Evolutionary conservation across 2,888 invertebrate species (phyloP), one percentile per base, ranked within the genome.

Genomic region (Linyphia triangularis): DNA sequence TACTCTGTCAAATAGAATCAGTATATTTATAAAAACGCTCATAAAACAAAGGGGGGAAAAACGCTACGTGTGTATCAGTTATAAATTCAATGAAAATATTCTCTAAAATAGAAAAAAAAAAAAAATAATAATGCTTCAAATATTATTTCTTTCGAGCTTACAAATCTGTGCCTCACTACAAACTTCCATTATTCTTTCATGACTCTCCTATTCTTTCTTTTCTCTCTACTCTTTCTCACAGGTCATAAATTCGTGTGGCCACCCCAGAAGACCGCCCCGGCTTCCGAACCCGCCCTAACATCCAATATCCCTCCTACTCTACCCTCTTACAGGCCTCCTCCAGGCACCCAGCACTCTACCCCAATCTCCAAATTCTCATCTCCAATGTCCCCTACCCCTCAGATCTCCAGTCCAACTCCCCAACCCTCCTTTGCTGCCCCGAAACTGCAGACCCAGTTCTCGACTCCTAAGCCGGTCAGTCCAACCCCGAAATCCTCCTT

Each of bases 241-340:
- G 90, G 91, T 57, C 90, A 91, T 33, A 91, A 91, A 73, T 92
- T 92, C 89, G 91, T 91, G 75, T 95, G 95, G 95, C 95, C 95
- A 51, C 95, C 95, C 90, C 93, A 93, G 79, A 93, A 93, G 90
- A 93, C 93, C 26, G 22, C 89, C 22, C 81, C 81, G 90, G 93
- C 94, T 89, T 91, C 93, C 81, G 88, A 89, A 70, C 75, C 89
- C 19, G 65, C 65, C 33, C 63, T 84, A 6, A 33, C 73, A 7
- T 90, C 90, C 9, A 90, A 90, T 51, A 30, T 75, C 26, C 77
- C 88, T 92, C 90, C 93, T 37, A 65, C 88, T 13, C 19, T 88
- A 10, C 90, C 90, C 24, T 70, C 81, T 37, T 90, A 90, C 26
- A 81, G 90, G 19, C 90, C 90, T 16, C 90, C 90, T 37, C 90